Evolutionary conservation across 1,140 invertebrate genomes (phyloP).

Genomic region (Araneus ventricosus): DNA sequence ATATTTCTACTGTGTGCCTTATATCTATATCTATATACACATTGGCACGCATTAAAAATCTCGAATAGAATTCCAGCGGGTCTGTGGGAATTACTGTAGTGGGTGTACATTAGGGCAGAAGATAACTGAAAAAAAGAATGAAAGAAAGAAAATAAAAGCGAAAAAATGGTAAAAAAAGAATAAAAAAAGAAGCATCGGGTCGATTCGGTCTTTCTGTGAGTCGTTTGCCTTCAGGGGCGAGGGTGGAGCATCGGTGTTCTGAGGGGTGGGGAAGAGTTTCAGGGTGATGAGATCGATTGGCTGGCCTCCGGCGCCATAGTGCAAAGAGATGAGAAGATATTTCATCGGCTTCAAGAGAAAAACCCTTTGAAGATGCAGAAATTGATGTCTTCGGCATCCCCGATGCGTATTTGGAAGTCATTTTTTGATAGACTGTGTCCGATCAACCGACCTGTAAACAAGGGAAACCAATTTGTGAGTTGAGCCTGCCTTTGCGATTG

Average conservation of each 20-base stretch:
- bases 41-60: background rate
- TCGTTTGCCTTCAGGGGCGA: slow-evolving; percentile 35
- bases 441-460: background rate
- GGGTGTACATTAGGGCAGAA: slow-evolving; percentile 43
- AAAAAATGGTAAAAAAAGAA: background rate
- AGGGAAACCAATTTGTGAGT: background rate
- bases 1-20: background rate
- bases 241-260: slow-evolving; percentile 7
- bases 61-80: slow-evolving; percentile 10
- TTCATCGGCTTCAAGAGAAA: background rate
- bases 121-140: background rate
- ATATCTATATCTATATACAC: background rate
- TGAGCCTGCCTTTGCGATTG: background rate
- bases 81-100: slow-evolving; percentile 19
- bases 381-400: slow-evolving; percentile 30
- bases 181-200: slow-evolving; percentile 6
- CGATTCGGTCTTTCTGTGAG: slow-evolving; percentile 61
- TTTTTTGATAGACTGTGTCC: background rate
- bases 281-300: slow-evolving; percentile 59
- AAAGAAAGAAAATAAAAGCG: background rate
- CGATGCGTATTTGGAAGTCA: background rate
- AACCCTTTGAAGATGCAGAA: slow-evolving; percentile 60
- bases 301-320: slow-evolving; percentile 56
- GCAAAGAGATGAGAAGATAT: slow-evolving; percentile 53
- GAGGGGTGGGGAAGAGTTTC: background rate